Evolutionary conservation across 2,888 invertebrate genomes (phyloP).

Genomic region (Apotomis turbidana): DNA sequence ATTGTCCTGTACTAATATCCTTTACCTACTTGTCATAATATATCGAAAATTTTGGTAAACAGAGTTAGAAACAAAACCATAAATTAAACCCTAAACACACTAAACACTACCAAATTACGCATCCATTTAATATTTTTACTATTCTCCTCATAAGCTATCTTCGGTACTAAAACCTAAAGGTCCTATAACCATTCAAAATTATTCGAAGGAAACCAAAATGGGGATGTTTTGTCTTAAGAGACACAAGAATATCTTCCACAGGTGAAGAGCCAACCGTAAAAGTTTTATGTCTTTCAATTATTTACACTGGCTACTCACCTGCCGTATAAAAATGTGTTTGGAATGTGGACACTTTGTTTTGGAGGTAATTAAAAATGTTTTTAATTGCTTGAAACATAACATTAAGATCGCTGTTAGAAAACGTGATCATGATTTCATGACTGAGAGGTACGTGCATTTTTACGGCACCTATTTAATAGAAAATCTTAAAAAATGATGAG

Average conservation of each 20-base stretch:
- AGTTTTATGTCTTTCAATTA: conserved; percentile 31
- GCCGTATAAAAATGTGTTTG: conserved; percentile 15
- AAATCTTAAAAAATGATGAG: no score
- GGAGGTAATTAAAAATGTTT: neutral
- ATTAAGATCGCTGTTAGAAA: neutral
- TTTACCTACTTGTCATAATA: no score
- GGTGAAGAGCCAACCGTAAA: conserved; percentile 35
- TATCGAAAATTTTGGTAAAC: no score
- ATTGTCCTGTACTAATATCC: no score
- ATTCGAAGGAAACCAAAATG: neutral
- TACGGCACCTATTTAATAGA: no score
- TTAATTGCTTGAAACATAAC: conserved; percentile 3
- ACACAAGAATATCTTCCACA: conserved; percentile 8
- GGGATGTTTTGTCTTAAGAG: neutral
- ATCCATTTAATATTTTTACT: conserved; percentile 5
- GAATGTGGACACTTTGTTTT: conserved; percentile 24
- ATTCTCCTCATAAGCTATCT: neutral
- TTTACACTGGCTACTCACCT: conserved; percentile 28
- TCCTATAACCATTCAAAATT: neutral
- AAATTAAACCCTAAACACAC: neutral
- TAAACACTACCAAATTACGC: conserved; percentile 31
- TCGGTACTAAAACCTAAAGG: neutral
- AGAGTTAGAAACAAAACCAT: neutral
- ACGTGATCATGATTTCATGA: no score
- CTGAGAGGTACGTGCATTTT: no score